Base-by-base conservation (phyloP, 1,140 invertebrate genomes). In the Probaryconus sp. region DNA sequence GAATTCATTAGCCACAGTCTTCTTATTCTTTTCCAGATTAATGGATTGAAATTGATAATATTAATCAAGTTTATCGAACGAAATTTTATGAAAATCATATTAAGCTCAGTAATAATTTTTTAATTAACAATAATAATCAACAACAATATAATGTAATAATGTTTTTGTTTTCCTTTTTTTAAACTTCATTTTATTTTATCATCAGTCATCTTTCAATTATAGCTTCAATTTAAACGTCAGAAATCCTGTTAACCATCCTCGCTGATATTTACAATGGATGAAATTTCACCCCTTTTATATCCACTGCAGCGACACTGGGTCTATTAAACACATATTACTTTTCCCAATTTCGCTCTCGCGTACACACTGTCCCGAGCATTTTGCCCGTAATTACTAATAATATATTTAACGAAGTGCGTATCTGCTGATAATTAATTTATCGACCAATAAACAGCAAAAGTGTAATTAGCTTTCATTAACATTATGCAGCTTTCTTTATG, bases 341-440 rank as follows among this genome's bases (percentile, higher is more conserved):
- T 60, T 67, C 43, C 69, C 45, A 79, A 79, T 76, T 72, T 64
- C 77, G 65, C 48, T 24, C 55, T 51, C 70, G 75, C 72, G 69
- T 77, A 78, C n/a, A 69, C 64, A 67, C 67, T 75, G 55, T n/a
- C n/a, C n/a, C 58, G 43, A 37, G 64, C 40, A 68, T 76, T 80
- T 50, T 30, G 79, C 81, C n/a, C 76, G 72, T 48, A 69, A 80
- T 79, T 72, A 60, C 77, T 78, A 70, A n/a, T n/a, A n/a, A 76
- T 78, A 67, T 64, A 67, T 60, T 48, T 70, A 74, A 18, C 69
- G 30, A 58, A 43, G 42, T 45, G 75, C 78, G 73, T 81, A 83
- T 82, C 78, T 65, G 20, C 48, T 58, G 65, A 77, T 82, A 83
- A 84, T 84, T 83, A 84, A 83, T 83, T 82, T 83, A 65, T 65